Percentiles rank a stretch among this genome's conserved stretches.
phyloP scores from a whole-genome alignment of 2,797 vertebrate genomes.

The Sebastes variabilis region DNA sequence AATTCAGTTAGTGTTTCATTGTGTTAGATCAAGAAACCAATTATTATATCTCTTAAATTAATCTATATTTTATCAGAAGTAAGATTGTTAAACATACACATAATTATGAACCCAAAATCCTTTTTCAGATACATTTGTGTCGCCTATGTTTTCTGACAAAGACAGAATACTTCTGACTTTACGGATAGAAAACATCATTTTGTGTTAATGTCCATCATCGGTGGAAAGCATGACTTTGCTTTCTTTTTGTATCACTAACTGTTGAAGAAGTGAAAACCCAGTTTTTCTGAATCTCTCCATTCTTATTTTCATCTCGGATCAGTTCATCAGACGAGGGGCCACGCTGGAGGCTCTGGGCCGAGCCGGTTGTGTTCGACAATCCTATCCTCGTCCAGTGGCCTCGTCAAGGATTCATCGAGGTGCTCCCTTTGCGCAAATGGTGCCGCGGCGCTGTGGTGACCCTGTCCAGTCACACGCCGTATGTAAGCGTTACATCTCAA shows the following conservation, averaged over 20 bases:
- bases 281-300: background rate
- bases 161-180: conserved; percentile 30
- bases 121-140: conserved; percentile 51
- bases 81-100: conserved; percentile 63
- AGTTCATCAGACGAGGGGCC: conserved; percentile 26
- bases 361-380: background rate
- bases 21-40: conserved; percentile 56
- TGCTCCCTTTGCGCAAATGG: conserved; percentile 21
- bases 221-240: conserved; percentile 33
- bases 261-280: background rate
- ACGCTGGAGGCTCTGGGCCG: background rate
- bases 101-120: conserved; percentile 28
- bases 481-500: conserved; percentile 16
- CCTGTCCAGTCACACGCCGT: conserved; percentile 14
- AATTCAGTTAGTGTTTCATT: conserved; percentile 45
- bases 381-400: background rate
- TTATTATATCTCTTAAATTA: conserved; percentile 67
- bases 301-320: conserved; percentile 9
- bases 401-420: conserved; percentile 2
- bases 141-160: conserved; percentile 30
- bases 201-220: conserved; percentile 64
- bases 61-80: conserved; percentile 61
- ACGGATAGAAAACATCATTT: conserved; percentile 36
- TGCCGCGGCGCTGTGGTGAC: conserved; percentile 6
- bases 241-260: conserved; percentile 24